A percentile compares a stretch with the other conserved stretches of the same genome.
phyloP scores from a whole-genome alignment of 2,797 vertebrate genomes.

The Jordanella pulchra region DNA sequence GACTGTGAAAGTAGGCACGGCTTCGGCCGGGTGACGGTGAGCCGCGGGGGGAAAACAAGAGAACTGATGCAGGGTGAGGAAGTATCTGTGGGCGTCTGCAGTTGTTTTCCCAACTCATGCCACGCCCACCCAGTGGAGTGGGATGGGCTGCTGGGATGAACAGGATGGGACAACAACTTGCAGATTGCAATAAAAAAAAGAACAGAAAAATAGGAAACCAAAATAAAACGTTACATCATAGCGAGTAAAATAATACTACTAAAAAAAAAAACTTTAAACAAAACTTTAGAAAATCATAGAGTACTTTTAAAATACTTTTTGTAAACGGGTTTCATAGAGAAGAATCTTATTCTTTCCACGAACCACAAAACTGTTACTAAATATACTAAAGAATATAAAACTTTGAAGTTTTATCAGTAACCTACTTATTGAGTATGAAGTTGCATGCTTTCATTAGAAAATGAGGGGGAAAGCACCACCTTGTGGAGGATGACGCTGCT shows the following conservation, averaged over 20 bases:
- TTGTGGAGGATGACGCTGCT: conserved; percentile 44
- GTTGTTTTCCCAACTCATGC: conserved; percentile 80
- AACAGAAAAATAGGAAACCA: background rate
- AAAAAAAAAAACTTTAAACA: background rate
- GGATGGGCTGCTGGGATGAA: conserved; percentile 71
- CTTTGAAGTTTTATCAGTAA: background rate
- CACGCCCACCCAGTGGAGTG: conserved; percentile 77
- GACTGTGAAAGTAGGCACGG: conserved; percentile 32
- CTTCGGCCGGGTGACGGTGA: conserved; percentile 35
- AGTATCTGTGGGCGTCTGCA: conserved; percentile 71
- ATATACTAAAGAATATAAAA: background rate
- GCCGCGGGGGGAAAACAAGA: conserved; percentile 52
- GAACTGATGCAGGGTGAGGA: conserved; percentile 71
- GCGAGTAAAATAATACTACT: background rate
- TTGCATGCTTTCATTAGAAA: background rate
- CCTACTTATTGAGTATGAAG: background rate
- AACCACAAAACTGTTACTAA: too few species aligned
- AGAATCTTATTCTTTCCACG: background rate
- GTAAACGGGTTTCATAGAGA: too few species aligned
- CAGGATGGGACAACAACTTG: conserved; percentile 48
- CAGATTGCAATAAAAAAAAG: conserved; percentile 31
- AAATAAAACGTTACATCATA: background rate
- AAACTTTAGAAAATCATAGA: background rate
- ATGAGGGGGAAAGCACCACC: conserved; percentile 56
- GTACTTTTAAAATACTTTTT: too few species aligned